These are phyloP conservation scores for Ephydatia muelleri DNA, from an alignment of 37 sponge, comb jelly and placozoan species.

Conservation along the genomic window DNA sequence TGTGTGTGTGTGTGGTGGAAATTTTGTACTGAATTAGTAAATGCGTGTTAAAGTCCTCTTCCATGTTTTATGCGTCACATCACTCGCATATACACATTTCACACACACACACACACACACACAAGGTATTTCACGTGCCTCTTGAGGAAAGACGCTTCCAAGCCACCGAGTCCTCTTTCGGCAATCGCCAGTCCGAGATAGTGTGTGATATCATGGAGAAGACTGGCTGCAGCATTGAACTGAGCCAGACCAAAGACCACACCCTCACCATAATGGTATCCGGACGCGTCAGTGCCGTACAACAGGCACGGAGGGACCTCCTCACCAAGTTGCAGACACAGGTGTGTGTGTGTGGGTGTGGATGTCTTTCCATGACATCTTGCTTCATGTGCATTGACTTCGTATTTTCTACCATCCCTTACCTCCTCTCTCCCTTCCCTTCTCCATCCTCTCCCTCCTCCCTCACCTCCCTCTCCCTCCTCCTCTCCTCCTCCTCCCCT, in stretches of 20 bases:
- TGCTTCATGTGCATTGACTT: too few relatives aligned
- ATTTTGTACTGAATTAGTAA: too few relatives aligned
- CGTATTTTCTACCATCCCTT: background rate
- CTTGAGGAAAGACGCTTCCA: conserved; percentile 66
- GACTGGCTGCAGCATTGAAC: conserved; percentile 79
- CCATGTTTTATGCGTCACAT: too few relatives aligned
- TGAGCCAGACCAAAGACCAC: conserved; percentile 79
- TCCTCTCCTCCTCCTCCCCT: background rate
- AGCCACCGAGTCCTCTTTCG: conserved; percentile 49
- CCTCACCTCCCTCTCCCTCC: background rate
- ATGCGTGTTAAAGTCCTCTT: too few relatives aligned
- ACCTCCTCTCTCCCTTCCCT: background rate
- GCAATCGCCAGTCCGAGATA: conserved; percentile 68
- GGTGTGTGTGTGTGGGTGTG: conserved; percentile 25
- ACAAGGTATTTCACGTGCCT: conserved; percentile 83
- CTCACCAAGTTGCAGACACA: conserved; percentile 79
- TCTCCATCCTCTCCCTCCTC: background rate
- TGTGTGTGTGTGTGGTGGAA: background rate
- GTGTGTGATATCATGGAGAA: conserved; percentile 69
- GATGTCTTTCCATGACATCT: too few relatives aligned
- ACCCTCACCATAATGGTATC: conserved; percentile 89
- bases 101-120: background rate
- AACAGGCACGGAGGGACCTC: conserved; percentile 61
- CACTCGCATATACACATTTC: background rate
- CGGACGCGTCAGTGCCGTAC: conserved; percentile 71